Conservation (phyloP, 2,888 invertebrate species). For the Papilio demoleus region DNA sequence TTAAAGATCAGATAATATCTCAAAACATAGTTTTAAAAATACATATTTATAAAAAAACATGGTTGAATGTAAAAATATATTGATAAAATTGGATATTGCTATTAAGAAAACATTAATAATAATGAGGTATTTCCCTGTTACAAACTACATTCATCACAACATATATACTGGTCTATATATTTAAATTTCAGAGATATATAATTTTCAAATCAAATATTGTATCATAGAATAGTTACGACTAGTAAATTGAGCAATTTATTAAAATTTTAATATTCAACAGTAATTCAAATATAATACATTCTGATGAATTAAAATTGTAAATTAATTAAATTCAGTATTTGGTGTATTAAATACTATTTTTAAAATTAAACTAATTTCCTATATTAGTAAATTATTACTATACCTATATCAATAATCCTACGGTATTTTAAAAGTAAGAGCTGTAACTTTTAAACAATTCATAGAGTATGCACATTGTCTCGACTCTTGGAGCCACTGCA, state of each 20-base stretch:
- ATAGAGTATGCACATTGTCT: no score
- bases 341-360: constrained; percentile 5
- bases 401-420: not conserved
- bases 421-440: not conserved
- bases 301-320: not conserved
- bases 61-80: not conserved
- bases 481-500: no score
- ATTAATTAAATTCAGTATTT: constrained; percentile 1
- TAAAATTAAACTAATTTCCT: not conserved
- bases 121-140: constrained; percentile 38
- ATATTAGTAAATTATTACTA: not conserved
- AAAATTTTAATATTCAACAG: not conserved
- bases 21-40: not conserved
- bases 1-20: not conserved
- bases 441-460: no score
- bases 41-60: not conserved
- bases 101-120: constrained; percentile 24
- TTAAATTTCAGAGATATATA: no score
- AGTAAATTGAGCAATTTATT: constrained; percentile 34
- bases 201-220: no score
- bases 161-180: no score
- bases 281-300: not conserved
- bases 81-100: constrained; percentile 6
- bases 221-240: constrained; percentile 27
- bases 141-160: constrained; percentile 6